phyloP scores from a whole-genome alignment of 2,113 vertebrate species.

The Prochilodus magdalenae region DNA sequence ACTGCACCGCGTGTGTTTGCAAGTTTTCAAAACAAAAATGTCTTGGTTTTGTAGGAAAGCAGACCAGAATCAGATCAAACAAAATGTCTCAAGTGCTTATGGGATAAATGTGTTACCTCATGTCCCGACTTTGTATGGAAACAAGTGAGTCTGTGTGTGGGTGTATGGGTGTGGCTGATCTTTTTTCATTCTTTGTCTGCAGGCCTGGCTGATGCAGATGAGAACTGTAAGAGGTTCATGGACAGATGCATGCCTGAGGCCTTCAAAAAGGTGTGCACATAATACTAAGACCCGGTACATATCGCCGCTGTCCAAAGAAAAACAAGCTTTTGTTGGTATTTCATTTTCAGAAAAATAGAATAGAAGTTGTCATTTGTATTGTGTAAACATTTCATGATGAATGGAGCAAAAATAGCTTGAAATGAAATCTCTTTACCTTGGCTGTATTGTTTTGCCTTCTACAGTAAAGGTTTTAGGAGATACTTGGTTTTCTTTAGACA shows the following conservation, averaged over 20 bases:
- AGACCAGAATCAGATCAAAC: too few relatives aligned
- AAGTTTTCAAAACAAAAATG: background rate
- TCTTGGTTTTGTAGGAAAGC: too few relatives aligned
- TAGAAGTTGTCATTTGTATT: background rate
- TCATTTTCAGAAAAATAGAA: background rate
- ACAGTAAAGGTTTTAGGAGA: too few relatives aligned
- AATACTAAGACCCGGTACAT: background rate
- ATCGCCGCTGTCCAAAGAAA: too few relatives aligned
- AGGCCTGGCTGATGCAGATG: constrained; percentile 97
- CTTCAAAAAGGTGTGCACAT: constrained; percentile 90
- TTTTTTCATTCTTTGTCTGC: constrained; percentile 56
- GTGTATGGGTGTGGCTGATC: background rate
- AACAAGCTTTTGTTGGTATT: too few relatives aligned
- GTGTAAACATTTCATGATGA: too few relatives aligned
- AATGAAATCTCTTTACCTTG: too few relatives aligned
- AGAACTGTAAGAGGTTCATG: constrained; percentile 97
- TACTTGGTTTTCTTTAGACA: too few relatives aligned
- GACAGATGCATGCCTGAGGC: constrained; percentile 99
- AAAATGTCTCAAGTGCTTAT: too few relatives aligned
- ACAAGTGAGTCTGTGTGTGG: background rate
- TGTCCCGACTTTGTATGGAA: background rate
- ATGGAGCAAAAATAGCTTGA: too few relatives aligned
- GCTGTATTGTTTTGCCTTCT: too few relatives aligned
- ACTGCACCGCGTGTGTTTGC: background rate
- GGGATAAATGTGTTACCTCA: too few relatives aligned